phyloP scores from a whole-genome alignment of 1,140 invertebrate genomes.

The Scaptomyza pallida region DNA sequence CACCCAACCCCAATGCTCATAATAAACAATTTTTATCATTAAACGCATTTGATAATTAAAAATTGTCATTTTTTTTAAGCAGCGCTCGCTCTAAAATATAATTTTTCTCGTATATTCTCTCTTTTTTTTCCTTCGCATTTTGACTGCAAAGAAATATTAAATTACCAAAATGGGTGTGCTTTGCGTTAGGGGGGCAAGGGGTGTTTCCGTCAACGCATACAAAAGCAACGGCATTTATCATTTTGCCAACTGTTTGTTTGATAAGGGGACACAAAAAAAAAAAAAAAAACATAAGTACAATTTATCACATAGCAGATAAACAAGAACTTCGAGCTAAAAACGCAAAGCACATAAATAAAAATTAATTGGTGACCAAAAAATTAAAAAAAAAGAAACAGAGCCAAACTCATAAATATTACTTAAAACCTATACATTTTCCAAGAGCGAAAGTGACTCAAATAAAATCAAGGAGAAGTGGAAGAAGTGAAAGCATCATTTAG shows the following conservation, averaged over 20 bases:
- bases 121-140: constrained; percentile 18
- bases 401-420: constrained; percentile 69
- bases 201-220: constrained; percentile 31
- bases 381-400: constrained; percentile 26
- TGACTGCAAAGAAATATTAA: constrained; percentile 68
- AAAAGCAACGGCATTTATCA: constrained; percentile 74
- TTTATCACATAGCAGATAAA: no score
- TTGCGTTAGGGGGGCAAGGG: constrained; percentile 23
- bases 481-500: not conserved
- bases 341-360: constrained; percentile 63
- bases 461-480: not conserved
- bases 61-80: constrained; percentile 81
- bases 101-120: constrained; percentile 44
- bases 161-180: constrained; percentile 65
- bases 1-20: constrained; percentile 17
- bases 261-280: constrained; percentile 65
- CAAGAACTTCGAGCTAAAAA: constrained; percentile 32
- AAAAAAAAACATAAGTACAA: no score
- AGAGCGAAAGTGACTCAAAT: constrained; percentile 51
- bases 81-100: constrained; percentile 50
- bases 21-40: constrained; percentile 80
- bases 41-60: constrained; percentile 84
- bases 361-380: constrained; percentile 63
- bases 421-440: constrained; percentile 72
- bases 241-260: constrained; percentile 82